phyloP scores from a whole-genome alignment of 2,797 vertebrate species.

The Cichlasoma orientale region DNA sequence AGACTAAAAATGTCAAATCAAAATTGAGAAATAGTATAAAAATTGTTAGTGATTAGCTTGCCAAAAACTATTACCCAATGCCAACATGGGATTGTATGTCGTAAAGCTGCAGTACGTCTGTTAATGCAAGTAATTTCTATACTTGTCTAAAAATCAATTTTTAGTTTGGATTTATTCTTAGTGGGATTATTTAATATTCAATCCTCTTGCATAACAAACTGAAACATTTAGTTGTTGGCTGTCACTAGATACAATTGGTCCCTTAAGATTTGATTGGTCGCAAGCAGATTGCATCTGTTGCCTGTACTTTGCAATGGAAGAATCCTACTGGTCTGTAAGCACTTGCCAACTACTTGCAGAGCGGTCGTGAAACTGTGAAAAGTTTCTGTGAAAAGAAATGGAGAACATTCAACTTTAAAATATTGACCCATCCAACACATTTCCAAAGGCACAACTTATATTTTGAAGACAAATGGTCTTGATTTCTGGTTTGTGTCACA shows the following conservation, averaged over 20 bases:
- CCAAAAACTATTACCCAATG: constrained; percentile 29
- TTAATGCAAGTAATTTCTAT: background rate
- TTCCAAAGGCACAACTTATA: background rate
- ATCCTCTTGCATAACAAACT: background rate
- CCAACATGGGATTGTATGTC: background rate
- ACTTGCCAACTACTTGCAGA: background rate
- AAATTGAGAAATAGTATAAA: background rate
- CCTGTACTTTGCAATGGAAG: background rate
- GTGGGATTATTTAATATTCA: background rate
- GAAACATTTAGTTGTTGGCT: background rate
- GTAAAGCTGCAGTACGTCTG: background rate
- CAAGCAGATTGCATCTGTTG: background rate
- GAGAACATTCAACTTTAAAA: background rate
- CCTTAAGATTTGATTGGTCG: background rate
- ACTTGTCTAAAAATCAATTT: background rate
- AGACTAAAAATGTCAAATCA: background rate
- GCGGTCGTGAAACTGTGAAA: no score
- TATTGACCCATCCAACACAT: background rate
- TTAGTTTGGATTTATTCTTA: background rate
- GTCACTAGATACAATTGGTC: background rate
- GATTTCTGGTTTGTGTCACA: background rate
- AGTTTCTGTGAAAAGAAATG: no score
- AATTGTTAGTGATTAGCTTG: constrained; percentile 17
- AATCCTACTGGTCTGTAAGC: background rate
- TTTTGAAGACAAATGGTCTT: background rate